Evolutionary conservation across 2,888 invertebrate species (phyloP).

Genomic region (Thera obeliscata): DNA sequence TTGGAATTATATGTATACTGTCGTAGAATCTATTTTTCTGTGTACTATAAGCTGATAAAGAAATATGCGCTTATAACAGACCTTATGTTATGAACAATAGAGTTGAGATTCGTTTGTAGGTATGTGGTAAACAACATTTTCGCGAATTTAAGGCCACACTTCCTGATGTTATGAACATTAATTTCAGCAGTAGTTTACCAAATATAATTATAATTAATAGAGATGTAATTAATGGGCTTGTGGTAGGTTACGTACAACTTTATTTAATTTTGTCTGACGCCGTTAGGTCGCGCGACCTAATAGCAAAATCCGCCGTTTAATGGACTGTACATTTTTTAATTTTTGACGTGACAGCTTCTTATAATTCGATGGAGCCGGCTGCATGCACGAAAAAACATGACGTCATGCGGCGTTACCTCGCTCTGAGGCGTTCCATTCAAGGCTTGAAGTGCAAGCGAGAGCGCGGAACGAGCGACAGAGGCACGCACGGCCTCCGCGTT

Average conservation of each 20-base stretch:
- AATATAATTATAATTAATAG: constrained; percentile 29
- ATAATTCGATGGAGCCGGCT: too few relatives aligned
- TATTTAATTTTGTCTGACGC: background rate
- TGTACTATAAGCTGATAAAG: background rate
- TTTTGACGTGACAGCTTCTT: too few relatives aligned
- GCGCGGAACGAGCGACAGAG: too few relatives aligned
- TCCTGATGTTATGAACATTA: constrained; percentile 25
- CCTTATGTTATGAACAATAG: background rate
- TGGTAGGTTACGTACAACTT: background rate
- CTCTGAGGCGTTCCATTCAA: too few relatives aligned
- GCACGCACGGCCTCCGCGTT: too few relatives aligned
- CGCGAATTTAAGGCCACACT: constrained; percentile 23
- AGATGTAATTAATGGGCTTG: constrained; percentile 1
- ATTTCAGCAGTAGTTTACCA: constrained; percentile 36
- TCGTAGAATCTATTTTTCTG: background rate
- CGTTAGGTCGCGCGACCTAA: background rate
- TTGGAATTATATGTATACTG: background rate
- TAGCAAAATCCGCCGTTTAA: background rate
- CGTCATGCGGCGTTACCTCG: too few relatives aligned
- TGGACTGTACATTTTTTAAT: too few relatives aligned
- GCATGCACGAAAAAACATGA: too few relatives aligned
- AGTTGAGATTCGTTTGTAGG: background rate
- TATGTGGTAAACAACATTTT: constrained; percentile 28
- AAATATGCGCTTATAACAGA: background rate
- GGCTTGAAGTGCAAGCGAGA: too few relatives aligned